phyloP scores from a whole-genome alignment of 2,888 invertebrate species.

The Isoperla grammatica region DNA sequence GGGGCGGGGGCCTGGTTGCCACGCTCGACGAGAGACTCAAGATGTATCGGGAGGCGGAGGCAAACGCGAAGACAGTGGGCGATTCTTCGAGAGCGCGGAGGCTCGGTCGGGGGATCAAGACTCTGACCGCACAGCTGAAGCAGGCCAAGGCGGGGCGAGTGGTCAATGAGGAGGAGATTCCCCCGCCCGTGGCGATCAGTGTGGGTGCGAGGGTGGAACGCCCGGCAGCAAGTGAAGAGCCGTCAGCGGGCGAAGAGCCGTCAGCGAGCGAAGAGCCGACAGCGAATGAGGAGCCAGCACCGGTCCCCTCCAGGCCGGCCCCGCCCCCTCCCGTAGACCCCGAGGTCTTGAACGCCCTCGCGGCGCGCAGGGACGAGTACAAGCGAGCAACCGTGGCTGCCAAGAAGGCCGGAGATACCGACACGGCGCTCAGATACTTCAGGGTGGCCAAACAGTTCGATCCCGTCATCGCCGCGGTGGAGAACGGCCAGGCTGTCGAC shows the following conservation, averaged over 20 bases:
- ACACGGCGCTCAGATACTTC: slow-evolving; percentile 62
- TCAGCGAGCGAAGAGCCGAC: no score
- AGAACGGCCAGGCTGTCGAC: slow-evolving; percentile 73
- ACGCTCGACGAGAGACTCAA: slow-evolving; percentile 66
- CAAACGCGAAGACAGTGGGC: slow-evolving; percentile 64
- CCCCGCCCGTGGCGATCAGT: slow-evolving; percentile 53
- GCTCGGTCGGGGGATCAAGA: slow-evolving; percentile 70
- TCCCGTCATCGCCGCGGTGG: slow-evolving; percentile 67
- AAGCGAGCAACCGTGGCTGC: slow-evolving; percentile 70
- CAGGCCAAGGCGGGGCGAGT: slow-evolving; percentile 65
- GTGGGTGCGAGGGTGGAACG: slow-evolving; percentile 31
- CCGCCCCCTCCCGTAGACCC: slow-evolving; percentile 21
- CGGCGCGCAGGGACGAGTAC: slow-evolving; percentile 66
- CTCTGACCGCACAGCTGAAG: slow-evolving; percentile 67
- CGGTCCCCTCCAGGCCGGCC: no score
- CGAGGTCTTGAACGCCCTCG: slow-evolving; percentile 44
- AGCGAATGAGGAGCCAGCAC: no score
- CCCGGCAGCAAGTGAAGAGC: slow-evolving; percentile 14
- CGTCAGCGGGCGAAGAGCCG: no score
- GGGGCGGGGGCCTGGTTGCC: slow-evolving; percentile 37
- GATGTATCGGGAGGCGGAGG: slow-evolving; percentile 72
- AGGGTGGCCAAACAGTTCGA: slow-evolving; percentile 79
- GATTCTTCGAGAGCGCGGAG: slow-evolving; percentile 68
- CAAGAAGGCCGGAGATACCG: slow-evolving; percentile 66
- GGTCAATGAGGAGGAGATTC: slow-evolving; percentile 75